These are phyloP conservation scores for Gibbula magus DNA, from an alignment of 2,888 invertebrate species.

Conservation along the genomic window DNA sequence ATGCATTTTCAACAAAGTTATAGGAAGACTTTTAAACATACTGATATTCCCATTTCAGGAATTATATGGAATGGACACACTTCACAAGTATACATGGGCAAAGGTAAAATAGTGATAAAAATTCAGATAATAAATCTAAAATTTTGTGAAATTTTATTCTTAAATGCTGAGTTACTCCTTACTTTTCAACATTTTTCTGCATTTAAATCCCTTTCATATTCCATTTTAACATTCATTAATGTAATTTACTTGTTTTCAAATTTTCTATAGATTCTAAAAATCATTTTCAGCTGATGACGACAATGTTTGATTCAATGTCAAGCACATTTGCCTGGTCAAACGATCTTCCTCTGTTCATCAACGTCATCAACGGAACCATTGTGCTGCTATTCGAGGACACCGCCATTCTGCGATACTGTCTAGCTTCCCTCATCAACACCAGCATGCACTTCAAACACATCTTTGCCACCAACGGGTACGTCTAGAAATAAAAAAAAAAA, in stretches of 20 bases:
- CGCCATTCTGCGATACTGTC: conserved; percentile 93
- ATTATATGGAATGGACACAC: conserved; percentile 91
- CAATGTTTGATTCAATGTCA: conserved; percentile 98
- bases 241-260: too few relatives aligned
- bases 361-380: conserved; percentile 96
- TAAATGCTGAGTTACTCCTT: too few relatives aligned
- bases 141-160: too few relatives aligned
- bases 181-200: too few relatives aligned
- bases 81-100: conserved; percentile 99
- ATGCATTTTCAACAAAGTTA: too few relatives aligned
- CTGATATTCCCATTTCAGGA: conserved; percentile 78
- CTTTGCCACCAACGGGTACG: conserved; percentile 95
- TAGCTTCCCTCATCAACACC: conserved; percentile 96
- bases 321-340: conserved; percentile 97
- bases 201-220: too few relatives aligned
- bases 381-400: conserved; percentile 98
- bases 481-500: conserved; percentile 13
- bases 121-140: too few relatives aligned
- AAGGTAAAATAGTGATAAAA: conserved; percentile 78
- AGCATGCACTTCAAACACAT: conserved; percentile 95
- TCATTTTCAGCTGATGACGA: conserved; percentile 83
- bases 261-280: conserved; percentile 47
- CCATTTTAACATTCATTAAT: too few relatives aligned
- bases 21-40: too few relatives aligned
- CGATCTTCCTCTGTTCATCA: conserved; percentile 97